Base-by-base conservation (phyloP, 2,888 invertebrate species). In the Apodemia zela region DNA sequence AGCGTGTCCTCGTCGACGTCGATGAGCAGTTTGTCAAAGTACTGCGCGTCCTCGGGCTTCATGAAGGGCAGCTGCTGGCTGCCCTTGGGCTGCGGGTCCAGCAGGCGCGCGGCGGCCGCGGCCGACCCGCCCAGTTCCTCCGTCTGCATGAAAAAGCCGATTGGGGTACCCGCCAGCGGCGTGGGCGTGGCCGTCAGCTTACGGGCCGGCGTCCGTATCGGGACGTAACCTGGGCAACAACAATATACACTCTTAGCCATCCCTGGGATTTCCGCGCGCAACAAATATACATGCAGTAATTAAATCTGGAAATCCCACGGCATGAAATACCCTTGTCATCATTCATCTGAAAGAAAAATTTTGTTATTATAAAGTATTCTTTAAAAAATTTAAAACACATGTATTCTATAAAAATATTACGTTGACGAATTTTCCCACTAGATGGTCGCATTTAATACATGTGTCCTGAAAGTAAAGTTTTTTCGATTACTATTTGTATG, bases 21-120 rank as follows among this genome's bases (percentile, higher is more conserved):
- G 63, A 98, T 95, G 71, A 99, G 93, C 69, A 99, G 93, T 88
- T 99, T 99, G 87, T 99, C 99, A 88, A 99, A 99, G 90, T 99
- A 99, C 90, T 99, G 99, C 59, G 99, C 98, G 90, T 99, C 99
- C 87, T 99, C 99, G 0, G 99, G 99, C 85, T 99, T 99, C 95
- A 99, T 97, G 82, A 99, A 98, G 17, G 99, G 99, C 73, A 99
- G 93, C 90, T 99, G 99, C 80, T 89, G 89, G 75, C 94, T 93
- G 0, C 96, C 97, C 85, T 98, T 99, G 1, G 99, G 99, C 90
- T 99, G 99, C 81, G 98, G 98, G 84, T 99, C 99, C 76, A 98
- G 95, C 69, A 94, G 92, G 61, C 92, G 84, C 83, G 96, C 96
- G 77, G 97, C 97, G 0, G 95, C 94, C 49, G 94, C 94, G 79